phyloP scores from a whole-genome alignment of 2,113 vertebrate genomes.

The Poeciliopsis turrubarensis region DNA sequence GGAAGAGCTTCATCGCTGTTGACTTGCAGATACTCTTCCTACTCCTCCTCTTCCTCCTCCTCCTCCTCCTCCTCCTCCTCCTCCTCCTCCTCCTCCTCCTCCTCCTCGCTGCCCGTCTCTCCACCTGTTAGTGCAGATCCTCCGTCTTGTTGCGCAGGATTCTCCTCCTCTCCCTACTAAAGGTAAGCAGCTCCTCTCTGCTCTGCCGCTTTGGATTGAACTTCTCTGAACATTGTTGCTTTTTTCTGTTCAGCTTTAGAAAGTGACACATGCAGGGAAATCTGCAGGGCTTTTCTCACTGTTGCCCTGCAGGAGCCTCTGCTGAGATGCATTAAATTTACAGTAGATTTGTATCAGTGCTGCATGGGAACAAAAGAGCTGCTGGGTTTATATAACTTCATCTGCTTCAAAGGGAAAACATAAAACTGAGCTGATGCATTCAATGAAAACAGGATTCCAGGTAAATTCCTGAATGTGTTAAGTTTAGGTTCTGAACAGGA shows the following conservation, averaged over 20 bases:
- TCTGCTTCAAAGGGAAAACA: not conserved
- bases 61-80: too few relatives aligned
- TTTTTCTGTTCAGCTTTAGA: not conserved
- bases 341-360: not conserved
- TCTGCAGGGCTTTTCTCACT: not conserved
- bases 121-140: slow-evolving; percentile 77
- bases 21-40: slow-evolving; percentile 54
- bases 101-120: slow-evolving; percentile 50
- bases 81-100: not conserved
- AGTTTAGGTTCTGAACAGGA: not conserved
- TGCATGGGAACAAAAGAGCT: too few relatives aligned
- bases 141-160: slow-evolving; percentile 70
- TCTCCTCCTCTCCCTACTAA: slow-evolving; percentile 59
- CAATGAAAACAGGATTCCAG: not conserved
- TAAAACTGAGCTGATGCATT: not conserved
- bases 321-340: not conserved
- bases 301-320: not conserved
- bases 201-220: not conserved
- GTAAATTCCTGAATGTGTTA: not conserved
- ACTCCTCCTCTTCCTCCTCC: too few relatives aligned
- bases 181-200: slow-evolving; percentile 61
- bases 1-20: slow-evolving; percentile 53
- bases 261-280: not conserved
- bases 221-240: not conserved
- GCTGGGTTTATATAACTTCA: not conserved